Base-by-base conservation (phyloP, 1,140 invertebrate genomes). In the Drosophila elegans region DNA sequence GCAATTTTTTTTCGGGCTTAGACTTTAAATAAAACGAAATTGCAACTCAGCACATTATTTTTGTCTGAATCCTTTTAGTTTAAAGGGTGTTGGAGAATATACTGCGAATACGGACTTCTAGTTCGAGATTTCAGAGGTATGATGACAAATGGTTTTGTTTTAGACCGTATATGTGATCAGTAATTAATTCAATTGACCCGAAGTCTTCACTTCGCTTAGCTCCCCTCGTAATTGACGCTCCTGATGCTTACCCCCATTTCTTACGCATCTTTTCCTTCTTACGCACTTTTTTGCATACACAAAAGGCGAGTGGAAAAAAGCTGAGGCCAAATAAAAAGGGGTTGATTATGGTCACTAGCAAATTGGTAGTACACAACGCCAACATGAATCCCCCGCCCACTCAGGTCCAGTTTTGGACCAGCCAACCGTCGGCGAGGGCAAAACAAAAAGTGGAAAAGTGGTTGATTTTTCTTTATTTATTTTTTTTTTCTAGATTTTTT, bases 281-380 rank as follows among this genome's bases (percentile, higher is more conserved):
- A 85, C 83, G 77, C 81, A 84, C 78, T 67, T 60, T 74, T 85
- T 81, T 86, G 80, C 80, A 83, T 83, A 80, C 42, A 45, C 16
- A 45, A 63, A 42, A 57, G 34, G 32, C 41, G 62, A 66, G 34
- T 10, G 38, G 42, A 74, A 32, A 39, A 66, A 45, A 49, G 49
- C 38, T 44, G 13, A 13, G 54, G 42, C 27, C 36, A 62, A 42
- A 67, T 69, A 59, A 80, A 88, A 88, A 88, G 84, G 84, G 84
- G 84, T 88, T 88, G 84, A 88, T 88, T 89, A 88, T 88, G 84
- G 84, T 88, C 84, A 88, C 79, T 88, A 88, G 82, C 74, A 86
- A 86, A 86, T 86, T 86, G 83, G 83, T 86, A 86, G 78, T 68
- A 86, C 74, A 66, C 36, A 74, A 21, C 55, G 39, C 36, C 48